Evolutionary conservation across 2,113 vertebrate species (phyloP).

Genomic region (Murina feae): DNA sequence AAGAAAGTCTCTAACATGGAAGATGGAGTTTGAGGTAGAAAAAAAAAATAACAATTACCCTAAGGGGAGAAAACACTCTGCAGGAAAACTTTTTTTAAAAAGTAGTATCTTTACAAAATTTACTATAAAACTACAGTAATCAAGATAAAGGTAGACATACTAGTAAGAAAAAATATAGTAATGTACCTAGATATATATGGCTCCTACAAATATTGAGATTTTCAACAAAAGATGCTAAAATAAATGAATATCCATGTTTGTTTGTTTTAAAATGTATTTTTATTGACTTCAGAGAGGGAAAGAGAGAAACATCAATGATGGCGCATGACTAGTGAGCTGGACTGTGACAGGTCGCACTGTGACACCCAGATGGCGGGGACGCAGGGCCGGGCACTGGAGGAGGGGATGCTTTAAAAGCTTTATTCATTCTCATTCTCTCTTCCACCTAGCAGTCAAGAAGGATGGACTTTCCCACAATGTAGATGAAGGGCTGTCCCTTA

Average conservation of each 20-base stretch:
- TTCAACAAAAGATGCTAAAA: neutral
- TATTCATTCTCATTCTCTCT: no score
- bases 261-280: no score
- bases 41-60: neutral
- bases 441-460: no score
- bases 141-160: neutral
- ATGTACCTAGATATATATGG: neutral
- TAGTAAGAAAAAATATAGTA: neutral
- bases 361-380: no score
- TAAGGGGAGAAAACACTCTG: neutral
- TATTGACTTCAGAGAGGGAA: no score
- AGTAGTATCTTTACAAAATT: neutral
- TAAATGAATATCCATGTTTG: neutral
- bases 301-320: no score
- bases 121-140: neutral
- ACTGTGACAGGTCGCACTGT: no score
- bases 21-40: neutral
- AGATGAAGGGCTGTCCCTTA: no score
- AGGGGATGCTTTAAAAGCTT: no score
- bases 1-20: neutral
- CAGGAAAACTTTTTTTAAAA: neutral
- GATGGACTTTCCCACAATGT: no score
- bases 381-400: no score
- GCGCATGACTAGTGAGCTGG: no score
- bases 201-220: neutral